A percentile compares a stretch with the other conserved stretches of the same genome.
Evolutionary conservation across 2,113 vertebrate genomes (phyloP).

Genomic region (Saguinus midas): DNA sequence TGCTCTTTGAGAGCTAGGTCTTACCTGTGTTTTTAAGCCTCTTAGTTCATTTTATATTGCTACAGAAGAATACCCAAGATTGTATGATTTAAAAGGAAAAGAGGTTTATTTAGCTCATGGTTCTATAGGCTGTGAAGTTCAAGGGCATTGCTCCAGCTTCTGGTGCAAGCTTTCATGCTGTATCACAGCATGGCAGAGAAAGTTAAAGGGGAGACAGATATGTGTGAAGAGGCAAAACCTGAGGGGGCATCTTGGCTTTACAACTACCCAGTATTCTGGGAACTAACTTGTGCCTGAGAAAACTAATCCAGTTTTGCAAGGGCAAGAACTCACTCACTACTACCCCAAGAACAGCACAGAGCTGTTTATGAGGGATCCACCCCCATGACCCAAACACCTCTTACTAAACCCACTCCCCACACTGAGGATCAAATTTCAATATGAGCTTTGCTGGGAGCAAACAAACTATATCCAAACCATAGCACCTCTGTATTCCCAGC

Average conservation of each 20-base stretch:
- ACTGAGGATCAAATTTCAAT: neutral
- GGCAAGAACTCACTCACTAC: neutral
- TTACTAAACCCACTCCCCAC: neutral
- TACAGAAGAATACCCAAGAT: neutral
- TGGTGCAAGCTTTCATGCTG: neutral
- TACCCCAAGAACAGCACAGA: neutral
- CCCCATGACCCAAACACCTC: neutral
- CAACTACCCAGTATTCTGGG: neutral
- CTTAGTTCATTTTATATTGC: neutral
- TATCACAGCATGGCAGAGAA: neutral
- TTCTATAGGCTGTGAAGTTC: neutral
- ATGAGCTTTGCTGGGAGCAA: neutral
- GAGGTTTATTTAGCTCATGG: neutral
- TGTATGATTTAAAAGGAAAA: neutral
- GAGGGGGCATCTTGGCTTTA: neutral
- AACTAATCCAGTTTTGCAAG: neutral
- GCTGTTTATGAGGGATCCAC: neutral
- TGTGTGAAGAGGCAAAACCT: neutral
- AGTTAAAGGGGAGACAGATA: neutral
- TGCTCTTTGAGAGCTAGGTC: neutral
- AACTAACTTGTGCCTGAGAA: neutral
- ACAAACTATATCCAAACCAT: neutral
- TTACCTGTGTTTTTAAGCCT: neutral
- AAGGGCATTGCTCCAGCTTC: neutral
- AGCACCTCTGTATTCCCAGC: neutral